Percentiles rank a stretch among this genome's conserved stretches.
phyloP scores from a whole-genome alignment of 2,113 vertebrate genomes.

The Lasiurus borealis region DNA sequence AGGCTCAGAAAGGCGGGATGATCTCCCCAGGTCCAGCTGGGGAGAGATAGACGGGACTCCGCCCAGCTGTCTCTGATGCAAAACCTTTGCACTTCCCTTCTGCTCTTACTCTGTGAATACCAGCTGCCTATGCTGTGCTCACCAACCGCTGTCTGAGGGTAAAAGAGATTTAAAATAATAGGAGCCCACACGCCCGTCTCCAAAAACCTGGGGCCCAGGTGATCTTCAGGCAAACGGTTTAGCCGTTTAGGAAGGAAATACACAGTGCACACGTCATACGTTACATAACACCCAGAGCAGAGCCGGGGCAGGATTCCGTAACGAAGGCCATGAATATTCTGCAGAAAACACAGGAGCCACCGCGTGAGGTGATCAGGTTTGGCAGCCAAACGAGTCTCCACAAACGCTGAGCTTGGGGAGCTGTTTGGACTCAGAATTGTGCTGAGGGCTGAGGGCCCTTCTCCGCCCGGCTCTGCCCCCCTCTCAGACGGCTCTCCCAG shows the following conservation, averaged over 20 bases:
- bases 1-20: background rate
- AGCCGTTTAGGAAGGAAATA: background rate
- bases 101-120: background rate
- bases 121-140: background rate
- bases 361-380: background rate
- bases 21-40: background rate
- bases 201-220: background rate
- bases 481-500: background rate
- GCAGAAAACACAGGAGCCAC: background rate
- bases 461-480: background rate
- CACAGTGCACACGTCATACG: fast-evolving
- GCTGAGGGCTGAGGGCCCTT: background rate
- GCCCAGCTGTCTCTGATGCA: background rate
- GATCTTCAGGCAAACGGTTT: background rate
- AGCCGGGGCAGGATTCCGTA: background rate
- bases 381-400: background rate
- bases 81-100: background rate
- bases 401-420: background rate
- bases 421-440: background rate
- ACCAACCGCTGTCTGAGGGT: background rate
- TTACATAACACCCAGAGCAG: constrained; percentile 4
- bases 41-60: background rate
- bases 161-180: background rate
- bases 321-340: constrained; percentile 61
- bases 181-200: background rate